Percentiles rank a stretch among this genome's conserved stretches.
Evolutionary conservation across 2,797 vertebrate genomes (phyloP).

Genomic region (Taeniopygia guttata): DNA sequence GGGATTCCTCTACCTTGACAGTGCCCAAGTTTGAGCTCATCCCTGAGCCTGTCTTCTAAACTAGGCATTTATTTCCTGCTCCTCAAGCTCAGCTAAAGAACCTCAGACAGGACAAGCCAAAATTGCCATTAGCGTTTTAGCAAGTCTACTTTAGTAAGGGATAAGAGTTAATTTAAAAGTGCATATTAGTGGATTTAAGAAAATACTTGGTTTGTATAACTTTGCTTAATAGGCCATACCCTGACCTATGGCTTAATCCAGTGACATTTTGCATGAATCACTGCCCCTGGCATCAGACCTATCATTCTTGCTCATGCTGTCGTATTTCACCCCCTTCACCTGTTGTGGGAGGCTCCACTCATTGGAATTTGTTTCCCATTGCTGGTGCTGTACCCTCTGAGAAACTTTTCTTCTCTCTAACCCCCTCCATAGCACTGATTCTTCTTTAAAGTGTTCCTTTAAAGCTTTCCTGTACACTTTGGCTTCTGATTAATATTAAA

Average conservation of each 20-base stretch:
- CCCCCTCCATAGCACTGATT: background rate
- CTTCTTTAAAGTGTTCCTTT: background rate
- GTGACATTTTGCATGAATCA: background rate
- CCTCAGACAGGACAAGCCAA: background rate
- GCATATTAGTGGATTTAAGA: background rate
- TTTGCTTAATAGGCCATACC: background rate
- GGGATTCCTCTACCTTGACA: background rate
- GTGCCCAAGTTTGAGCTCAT: background rate
- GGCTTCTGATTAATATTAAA: background rate
- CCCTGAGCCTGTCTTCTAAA: background rate
- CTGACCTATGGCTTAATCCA: background rate
- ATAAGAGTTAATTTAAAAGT: background rate
- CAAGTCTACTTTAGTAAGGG: background rate
- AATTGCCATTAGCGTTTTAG: background rate
- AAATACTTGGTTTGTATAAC: background rate
- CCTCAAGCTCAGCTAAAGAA: background rate
- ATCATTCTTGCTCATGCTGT: fast-evolving
- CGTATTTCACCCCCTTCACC: background rate
- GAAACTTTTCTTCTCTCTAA: background rate
- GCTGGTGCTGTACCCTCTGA: background rate
- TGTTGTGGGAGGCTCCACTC: fast-evolving
- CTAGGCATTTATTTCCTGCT: background rate
- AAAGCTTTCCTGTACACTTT: background rate
- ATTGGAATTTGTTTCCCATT: fast-evolving
- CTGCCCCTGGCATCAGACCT: background rate